A percentile compares a stretch with the other conserved stretches of the same genome.
Evolutionary conservation across 2,797 vertebrate genomes (phyloP).

Genomic region (Acipenser transmontanus): DNA sequence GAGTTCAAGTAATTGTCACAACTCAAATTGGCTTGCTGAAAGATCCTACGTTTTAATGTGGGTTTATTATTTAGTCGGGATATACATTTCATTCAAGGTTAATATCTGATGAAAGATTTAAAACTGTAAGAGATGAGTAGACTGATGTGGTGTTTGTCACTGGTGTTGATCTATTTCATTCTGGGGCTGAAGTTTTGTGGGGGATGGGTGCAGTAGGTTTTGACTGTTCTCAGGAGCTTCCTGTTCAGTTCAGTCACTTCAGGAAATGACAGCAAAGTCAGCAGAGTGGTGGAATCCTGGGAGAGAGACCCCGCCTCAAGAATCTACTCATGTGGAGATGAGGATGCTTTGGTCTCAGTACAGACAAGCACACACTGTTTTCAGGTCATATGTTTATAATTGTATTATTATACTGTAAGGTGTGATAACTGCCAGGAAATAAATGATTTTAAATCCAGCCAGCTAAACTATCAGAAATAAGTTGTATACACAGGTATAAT

Average conservation of each 20-base stretch:
- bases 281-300: constrained; percentile 39
- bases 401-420: no score
- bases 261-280: neutral
- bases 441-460: no score
- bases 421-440: no score
- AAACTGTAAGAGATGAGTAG: constrained; percentile 31
- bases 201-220: constrained; percentile 29
- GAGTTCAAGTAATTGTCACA: no score
- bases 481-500: no score
- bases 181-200: constrained; percentile 35
- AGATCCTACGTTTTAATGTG: no score
- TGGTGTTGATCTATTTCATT: constrained; percentile 32
- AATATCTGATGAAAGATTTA: no score
- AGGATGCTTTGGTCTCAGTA: constrained; percentile 43
- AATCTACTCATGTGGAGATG: constrained; percentile 40
- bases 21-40: no score
- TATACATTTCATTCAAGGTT: no score
- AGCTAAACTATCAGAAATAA: no score
- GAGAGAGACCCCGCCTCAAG: constrained; percentile 37
- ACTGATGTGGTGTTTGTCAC: constrained; percentile 26
- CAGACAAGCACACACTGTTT: constrained; percentile 58
- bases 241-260: constrained; percentile 13
- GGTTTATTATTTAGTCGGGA: no score
- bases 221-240: constrained; percentile 1
- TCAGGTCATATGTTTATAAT: constrained; percentile 32